Evolutionary conservation across 2,888 invertebrate species (phyloP), one percentile per base, ranked within the genome.

Genomic region (Eilema sororculum): DNA sequence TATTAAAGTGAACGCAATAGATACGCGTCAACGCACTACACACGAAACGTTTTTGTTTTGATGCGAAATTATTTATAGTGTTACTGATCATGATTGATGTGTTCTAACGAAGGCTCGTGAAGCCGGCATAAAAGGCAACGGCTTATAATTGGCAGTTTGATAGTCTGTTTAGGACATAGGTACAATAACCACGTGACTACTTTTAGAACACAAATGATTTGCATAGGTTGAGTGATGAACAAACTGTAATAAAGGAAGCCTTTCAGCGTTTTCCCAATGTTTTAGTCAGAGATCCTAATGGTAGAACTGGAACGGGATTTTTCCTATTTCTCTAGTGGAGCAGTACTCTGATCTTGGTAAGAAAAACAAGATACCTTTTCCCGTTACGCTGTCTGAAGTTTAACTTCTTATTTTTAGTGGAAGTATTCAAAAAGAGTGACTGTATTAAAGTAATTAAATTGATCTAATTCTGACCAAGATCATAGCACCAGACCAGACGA

Each of bases 11-110:
- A 65, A 67, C 33, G 37, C 58, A 65, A 20, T n/a, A n/a, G n/a
- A n/a, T 75, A 68, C 58, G 65, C 69, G 70, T 58, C 62, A 71
- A 71, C 61, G 69, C 65, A 72, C 67, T 65, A 2, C 20, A 24
- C 13, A 25, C 5, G 25, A 13, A 25, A 28, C 16, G 58, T 58
- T 58, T 58, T 22, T 65, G 46, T 46, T 46, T 46, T 46, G 46
- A 20, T 46, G 46, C 46, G 20, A 20, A 46, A 46, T 46, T 20
- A 20, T 20, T 46, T 46, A 46, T 46, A 20, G 52, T 28, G n/a
- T 30, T 30, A 60, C 60, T 20, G 30, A 60, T 30, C 60, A 12
- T 25, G 24, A 59, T 59, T 30, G 13, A 62, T 59, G 13, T 66
- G 57, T 65, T 52, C 76, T 20, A 46, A 20, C 46, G 46, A 52